Conservation (phyloP, 2,888 invertebrate genomes). For the Cryptophagus acutangulus region DNA sequence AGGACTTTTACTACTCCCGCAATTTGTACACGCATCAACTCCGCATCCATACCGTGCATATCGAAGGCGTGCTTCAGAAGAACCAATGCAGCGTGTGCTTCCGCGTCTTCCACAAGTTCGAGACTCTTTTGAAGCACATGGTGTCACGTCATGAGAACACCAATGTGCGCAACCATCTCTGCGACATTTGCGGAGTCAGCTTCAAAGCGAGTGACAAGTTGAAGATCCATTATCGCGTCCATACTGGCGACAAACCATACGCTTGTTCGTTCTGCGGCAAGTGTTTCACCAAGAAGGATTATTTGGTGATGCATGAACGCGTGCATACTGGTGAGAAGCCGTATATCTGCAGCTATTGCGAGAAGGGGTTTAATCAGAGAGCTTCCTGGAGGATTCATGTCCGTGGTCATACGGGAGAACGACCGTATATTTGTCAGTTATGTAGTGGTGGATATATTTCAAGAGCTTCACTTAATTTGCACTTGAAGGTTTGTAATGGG, state of each 20-base stretch:
- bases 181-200: constrained; percentile 38
- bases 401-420: constrained; percentile 38
- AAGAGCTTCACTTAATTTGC: constrained; percentile 36
- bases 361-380: constrained; percentile 40
- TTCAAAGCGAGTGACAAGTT: constrained; percentile 36
- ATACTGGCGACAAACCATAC: constrained; percentile 39
- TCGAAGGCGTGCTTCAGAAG: constrained; percentile 46
- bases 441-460: constrained; percentile 37
- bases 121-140: constrained; percentile 49
- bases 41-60: constrained; percentile 41
- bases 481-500: constrained; percentile 35
- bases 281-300: constrained; percentile 38
- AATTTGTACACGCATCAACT: constrained; percentile 39
- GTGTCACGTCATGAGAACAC: constrained; percentile 35
- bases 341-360: constrained; percentile 42
- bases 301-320: constrained; percentile 40
- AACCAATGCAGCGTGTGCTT: constrained; percentile 42
- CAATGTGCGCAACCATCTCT: constrained; percentile 19
- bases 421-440: constrained; percentile 39
- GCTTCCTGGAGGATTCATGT: constrained; percentile 38
- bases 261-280: constrained; percentile 37
- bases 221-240: constrained; percentile 34
- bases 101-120: constrained; percentile 38
- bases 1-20: constrained; percentile 42
- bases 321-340: constrained; percentile 44